phyloP scores from a whole-genome alignment of 2,113 vertebrate genomes.

The Phodopus roborovskii region DNA sequence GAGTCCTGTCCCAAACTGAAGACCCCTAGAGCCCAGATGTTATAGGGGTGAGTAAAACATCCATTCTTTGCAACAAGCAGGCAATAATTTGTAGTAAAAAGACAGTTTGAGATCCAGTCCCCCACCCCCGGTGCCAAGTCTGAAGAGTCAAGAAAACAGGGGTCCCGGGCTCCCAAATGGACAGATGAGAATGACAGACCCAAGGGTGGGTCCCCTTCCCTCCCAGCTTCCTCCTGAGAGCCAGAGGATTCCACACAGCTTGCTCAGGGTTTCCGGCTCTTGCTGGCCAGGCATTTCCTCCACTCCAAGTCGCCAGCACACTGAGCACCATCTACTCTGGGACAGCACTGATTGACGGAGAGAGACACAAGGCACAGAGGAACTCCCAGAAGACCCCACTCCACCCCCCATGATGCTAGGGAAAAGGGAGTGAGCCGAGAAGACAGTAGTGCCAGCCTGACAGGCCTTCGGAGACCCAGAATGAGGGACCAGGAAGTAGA shows the following conservation, averaged over 20 bases:
- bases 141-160: not conserved
- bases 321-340: not conserved
- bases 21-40: not conserved
- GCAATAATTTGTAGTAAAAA: not conserved
- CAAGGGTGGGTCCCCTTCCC: not conserved
- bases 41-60: not conserved
- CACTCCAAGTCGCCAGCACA: not conserved
- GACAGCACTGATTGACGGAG: not conserved
- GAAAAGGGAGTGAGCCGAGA: not conserved
- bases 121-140: not conserved
- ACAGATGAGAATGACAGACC: not conserved
- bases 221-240: not conserved
- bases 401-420: rapidly evolving
- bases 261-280: constrained; percentile 1
- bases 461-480: not conserved
- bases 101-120: not conserved
- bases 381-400: not conserved
- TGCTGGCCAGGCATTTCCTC: constrained; percentile 26
- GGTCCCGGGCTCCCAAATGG: not conserved
- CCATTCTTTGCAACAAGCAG: rapidly evolving
- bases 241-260: not conserved
- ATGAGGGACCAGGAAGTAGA: not conserved
- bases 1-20: not conserved
- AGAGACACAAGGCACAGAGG: rapidly evolving
- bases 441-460: not conserved